A percentile compares a stretch with the other conserved stretches of the same genome.
These are phyloP conservation scores for Caenorhabditis sp. DNA, from an alignment of 2,888 invertebrate genomes.

Conservation along the genomic window DNA sequence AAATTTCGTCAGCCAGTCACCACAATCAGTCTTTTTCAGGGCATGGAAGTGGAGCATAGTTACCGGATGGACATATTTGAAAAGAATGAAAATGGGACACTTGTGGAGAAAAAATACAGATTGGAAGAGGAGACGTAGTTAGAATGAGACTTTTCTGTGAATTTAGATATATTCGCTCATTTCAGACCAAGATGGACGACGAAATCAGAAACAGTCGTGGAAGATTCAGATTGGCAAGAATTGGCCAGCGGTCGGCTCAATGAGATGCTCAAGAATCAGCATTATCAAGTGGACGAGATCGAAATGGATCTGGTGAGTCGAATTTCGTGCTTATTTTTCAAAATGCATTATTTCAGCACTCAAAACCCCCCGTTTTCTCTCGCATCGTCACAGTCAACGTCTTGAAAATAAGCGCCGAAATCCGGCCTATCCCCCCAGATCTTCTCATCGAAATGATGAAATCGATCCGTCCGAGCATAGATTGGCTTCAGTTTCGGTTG, in stretches of 20 bases:
- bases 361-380: background rate
- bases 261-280: background rate
- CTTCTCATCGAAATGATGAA: background rate
- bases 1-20: too few species aligned
- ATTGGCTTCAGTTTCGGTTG: background rate
- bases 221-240: background rate
- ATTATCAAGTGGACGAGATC: background rate
- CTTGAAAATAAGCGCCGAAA: background rate
- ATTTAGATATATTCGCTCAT: background rate
- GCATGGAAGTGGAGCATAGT: constrained; percentile 2
- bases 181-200: background rate
- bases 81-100: background rate
- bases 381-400: background rate
- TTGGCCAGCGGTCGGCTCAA: background rate
- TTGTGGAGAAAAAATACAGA: background rate
- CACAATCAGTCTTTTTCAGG: background rate
- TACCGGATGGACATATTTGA: background rate
- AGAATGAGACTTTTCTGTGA: too few species aligned
- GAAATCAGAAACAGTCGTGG: background rate
- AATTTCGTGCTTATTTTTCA: background rate
- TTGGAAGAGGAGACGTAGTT: background rate
- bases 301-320: background rate
- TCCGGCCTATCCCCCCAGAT: background rate
- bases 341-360: background rate
- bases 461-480: background rate